Conservation (phyloP, 2,797 vertebrate genomes). For the Galago senegalensis region DNA sequence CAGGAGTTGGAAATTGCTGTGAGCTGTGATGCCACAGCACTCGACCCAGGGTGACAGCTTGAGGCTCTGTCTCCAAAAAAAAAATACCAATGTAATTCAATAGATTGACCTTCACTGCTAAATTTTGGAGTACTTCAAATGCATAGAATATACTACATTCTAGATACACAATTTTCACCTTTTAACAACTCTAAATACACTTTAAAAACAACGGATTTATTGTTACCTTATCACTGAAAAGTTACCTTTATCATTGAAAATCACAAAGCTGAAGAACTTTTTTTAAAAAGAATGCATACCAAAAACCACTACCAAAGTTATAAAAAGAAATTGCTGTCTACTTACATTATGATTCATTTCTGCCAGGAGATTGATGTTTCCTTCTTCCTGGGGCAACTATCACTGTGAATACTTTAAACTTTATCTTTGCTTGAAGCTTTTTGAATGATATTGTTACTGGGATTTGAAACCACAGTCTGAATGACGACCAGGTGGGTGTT, state of each 20-base stretch:
- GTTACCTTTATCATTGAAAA: too few species aligned
- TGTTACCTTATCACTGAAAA: too few species aligned
- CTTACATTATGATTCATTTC: background rate
- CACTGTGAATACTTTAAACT: background rate
- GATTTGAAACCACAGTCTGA: background rate
- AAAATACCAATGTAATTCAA: conserved; percentile 31
- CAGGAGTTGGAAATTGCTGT: too few species aligned
- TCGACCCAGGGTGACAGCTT: too few species aligned
- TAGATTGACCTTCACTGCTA: background rate
- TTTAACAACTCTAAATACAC: conserved; percentile 35
- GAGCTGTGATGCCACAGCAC: too few species aligned
- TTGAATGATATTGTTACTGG: background rate
- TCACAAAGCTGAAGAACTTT: too few species aligned
- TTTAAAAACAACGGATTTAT: background rate
- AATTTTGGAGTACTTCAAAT: background rate
- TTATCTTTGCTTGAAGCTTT: background rate
- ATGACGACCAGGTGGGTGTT: background rate
- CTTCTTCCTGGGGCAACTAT: background rate
- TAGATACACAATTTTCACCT: background rate
- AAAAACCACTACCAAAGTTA: conserved; percentile 23
- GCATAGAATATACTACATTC: background rate
- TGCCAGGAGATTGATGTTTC: background rate
- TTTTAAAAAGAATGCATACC: too few species aligned
- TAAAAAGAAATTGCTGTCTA: background rate
- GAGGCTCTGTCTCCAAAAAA: too few species aligned